These are phyloP conservation scores for Calliopum simillimum DNA, from an alignment of 2,888 invertebrate species.

Conservation along the genomic window DNA sequence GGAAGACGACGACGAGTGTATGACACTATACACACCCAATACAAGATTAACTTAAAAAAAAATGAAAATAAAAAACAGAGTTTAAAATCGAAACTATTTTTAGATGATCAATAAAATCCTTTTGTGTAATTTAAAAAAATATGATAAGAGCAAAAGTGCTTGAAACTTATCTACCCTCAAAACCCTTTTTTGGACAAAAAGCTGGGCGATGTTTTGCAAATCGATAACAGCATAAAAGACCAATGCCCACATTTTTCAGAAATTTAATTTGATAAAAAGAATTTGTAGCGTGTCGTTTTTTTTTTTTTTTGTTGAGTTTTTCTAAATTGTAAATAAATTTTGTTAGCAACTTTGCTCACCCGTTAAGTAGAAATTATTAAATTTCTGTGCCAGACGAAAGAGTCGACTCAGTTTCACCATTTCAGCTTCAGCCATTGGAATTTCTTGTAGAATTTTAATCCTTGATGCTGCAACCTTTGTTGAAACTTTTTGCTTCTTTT, in stretches of 20 bases:
- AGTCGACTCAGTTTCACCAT: conserved; percentile 73
- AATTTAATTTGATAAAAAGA: not conserved
- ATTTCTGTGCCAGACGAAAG: conserved; percentile 85
- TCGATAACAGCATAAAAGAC: conserved; percentile 22
- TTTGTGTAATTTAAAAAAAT: too few species aligned
- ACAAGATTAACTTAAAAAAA: too few species aligned
- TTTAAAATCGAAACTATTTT: too few species aligned
- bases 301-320: not conserved
- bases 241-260: not conserved
- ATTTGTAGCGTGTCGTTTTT: not conserved
- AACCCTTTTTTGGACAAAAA: too few species aligned
- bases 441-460: conserved; percentile 5
- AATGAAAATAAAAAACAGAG: too few species aligned
- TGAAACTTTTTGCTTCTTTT: too few species aligned
- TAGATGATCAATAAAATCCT: too few species aligned
- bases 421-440: conserved; percentile 61
- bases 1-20: too few species aligned
- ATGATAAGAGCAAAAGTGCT: too few species aligned
- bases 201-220: not conserved
- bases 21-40: too few species aligned
- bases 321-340: not conserved
- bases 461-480: too few species aligned
- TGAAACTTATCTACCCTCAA: too few species aligned
- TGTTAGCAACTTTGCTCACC: conserved; percentile 70
- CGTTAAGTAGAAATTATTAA: conserved; percentile 90